Evolutionary conservation across 2,797 vertebrate genomes (phyloP).

Genomic region (Sitta carolinensis): DNA sequence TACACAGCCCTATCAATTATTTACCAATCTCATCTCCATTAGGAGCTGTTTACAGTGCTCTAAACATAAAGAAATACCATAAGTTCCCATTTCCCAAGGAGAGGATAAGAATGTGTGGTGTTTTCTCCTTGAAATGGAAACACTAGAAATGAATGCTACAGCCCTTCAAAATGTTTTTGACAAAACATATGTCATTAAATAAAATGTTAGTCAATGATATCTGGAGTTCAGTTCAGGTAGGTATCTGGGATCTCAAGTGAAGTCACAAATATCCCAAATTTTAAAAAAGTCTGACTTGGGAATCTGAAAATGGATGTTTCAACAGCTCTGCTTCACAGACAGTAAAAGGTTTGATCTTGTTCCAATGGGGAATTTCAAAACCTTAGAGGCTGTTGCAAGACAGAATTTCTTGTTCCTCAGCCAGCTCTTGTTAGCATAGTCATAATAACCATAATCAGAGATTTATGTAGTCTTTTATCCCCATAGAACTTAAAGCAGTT

Average conservation of each 20-base stretch:
- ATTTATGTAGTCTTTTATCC: constrained; percentile 26
- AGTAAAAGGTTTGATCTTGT: neutral
- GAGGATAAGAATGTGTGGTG: neutral
- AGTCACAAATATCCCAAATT: neutral
- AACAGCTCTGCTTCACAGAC: neutral
- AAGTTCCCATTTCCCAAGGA: neutral
- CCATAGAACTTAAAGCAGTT: neutral
- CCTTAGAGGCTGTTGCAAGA: constrained; percentile 1
- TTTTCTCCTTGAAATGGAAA: neutral
- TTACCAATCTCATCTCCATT: neutral
- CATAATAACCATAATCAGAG: constrained; percentile 42
- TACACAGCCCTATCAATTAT: neutral
- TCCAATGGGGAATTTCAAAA: neutral
- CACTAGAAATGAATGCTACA: neutral
- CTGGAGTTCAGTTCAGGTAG: neutral
- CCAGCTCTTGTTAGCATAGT: constrained; percentile 7
- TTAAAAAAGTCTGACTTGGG: neutral
- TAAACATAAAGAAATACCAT: neutral
- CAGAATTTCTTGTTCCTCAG: constrained; percentile 10
- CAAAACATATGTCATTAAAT: neutral
- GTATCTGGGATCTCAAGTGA: neutral
- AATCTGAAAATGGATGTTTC: neutral
- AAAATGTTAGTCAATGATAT: neutral
- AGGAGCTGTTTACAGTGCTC: neutral
- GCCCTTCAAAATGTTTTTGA: neutral